A percentile compares a stretch with the other conserved stretches of the same genome.
Evolutionary conservation across 2,888 invertebrate species (phyloP).

Genomic region (Melieria crassipennis): DNA sequence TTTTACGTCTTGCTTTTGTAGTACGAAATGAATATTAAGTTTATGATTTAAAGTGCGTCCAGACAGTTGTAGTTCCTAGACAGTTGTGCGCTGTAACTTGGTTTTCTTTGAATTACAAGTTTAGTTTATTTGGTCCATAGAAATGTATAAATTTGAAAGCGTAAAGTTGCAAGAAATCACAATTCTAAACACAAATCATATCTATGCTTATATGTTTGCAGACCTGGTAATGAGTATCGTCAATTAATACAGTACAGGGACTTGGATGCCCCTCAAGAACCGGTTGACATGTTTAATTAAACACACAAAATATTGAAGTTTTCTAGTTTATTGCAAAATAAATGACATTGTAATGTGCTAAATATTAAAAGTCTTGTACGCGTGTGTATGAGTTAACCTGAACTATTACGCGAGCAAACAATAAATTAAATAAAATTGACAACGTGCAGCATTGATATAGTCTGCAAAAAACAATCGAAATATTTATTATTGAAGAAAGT

Average conservation of each 20-base stretch:
- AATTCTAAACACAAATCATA: constrained; percentile 24
- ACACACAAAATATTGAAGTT: constrained; percentile 15
- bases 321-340: not conserved
- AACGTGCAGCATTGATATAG: not conserved
- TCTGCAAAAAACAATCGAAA: not conserved
- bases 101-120: too few relatives aligned
- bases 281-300: constrained; percentile 78
- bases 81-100: too few relatives aligned
- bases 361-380: too few relatives aligned
- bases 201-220: constrained; percentile 69
- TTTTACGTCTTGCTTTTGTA: too few relatives aligned
- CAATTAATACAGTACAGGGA: constrained; percentile 93
- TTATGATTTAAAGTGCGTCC: too few relatives aligned
- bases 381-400: too few relatives aligned
- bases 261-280: constrained; percentile 91
- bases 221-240: constrained; percentile 82
- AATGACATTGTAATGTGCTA: not conserved
- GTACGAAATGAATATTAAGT: too few relatives aligned
- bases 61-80: too few relatives aligned
- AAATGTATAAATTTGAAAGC: not conserved
- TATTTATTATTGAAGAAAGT: not conserved
- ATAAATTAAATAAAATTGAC: constrained; percentile 11
- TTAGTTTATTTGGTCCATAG: too few relatives aligned
- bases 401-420: not conserved
- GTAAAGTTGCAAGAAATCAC: constrained; percentile 5